A percentile compares a stretch with the other conserved stretches of the same genome.
phyloP scores from a whole-genome alignment of 1,140 invertebrate species.

The Eulimnadia texana region DNA sequence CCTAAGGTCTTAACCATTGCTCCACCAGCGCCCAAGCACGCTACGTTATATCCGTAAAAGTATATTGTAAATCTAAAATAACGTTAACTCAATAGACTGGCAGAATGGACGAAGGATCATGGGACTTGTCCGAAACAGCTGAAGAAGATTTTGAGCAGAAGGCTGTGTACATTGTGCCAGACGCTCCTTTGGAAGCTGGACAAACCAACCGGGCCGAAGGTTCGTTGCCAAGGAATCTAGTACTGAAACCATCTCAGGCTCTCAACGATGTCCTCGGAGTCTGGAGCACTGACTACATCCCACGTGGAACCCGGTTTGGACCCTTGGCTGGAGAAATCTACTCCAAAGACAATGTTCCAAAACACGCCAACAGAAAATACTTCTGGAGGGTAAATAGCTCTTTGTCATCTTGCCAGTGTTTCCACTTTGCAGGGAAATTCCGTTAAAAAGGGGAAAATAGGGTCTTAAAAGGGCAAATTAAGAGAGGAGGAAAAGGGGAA shows the following conservation, averaged over 20 bases:
- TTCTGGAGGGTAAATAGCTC: conserved; percentile 77
- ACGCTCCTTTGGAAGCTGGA: conserved; percentile 51
- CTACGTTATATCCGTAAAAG: no score
- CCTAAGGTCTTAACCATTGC: no score
- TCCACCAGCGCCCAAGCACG: no score
- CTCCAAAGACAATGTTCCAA: conserved; percentile 50
- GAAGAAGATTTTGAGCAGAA: conserved; percentile 86
- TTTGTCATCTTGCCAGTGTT: no score
- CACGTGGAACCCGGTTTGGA: conserved; percentile 88
- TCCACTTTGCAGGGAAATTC: no score
- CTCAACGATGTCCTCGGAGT: conserved; percentile 74
- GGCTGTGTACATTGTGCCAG: conserved; percentile 84
- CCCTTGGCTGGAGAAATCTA: conserved; percentile 76
- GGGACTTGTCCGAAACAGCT: conserved; percentile 40
- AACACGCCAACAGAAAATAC: conserved; percentile 64
- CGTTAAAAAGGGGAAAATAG: no score
- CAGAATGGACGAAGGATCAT: conserved; percentile 34
- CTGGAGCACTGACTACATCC: conserved; percentile 93
- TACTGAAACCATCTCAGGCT: conserved; percentile 74
- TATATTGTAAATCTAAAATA: no score
- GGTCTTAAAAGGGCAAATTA: no score
- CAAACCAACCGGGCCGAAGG: conserved; percentile 69
- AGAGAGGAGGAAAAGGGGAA: no score
- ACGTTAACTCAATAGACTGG: background rate
- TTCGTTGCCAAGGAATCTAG: conserved; percentile 84